These are phyloP conservation scores for Psittacula derbiana DNA, from an alignment of 2,797 vertebrate genomes.

Conservation along the genomic window DNA sequence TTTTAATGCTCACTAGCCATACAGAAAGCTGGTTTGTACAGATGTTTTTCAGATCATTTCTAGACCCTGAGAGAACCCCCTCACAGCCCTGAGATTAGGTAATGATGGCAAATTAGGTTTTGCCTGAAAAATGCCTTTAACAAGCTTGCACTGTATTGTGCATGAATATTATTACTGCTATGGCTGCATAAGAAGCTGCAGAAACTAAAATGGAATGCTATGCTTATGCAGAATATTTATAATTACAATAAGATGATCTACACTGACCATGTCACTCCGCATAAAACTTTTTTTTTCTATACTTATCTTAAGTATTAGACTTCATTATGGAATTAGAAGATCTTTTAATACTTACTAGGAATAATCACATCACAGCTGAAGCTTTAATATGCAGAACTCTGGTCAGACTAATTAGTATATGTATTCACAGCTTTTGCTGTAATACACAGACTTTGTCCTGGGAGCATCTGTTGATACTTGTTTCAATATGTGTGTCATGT, in stretches of 20 bases:
- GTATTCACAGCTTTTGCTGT: neutral
- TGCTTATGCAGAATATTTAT: neutral
- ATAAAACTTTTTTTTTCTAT: neutral
- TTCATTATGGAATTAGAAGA: neutral
- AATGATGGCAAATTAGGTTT: constrained; percentile 32
- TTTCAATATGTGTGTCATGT: neutral
- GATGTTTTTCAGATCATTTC: constrained; percentile 48
- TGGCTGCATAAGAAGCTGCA: neutral
- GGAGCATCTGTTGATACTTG: constrained; percentile 24
- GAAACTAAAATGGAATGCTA: constrained; percentile 1
- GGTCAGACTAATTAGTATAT: neutral
- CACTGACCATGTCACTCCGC: neutral
- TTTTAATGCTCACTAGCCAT: neutral
- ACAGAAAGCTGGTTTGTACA: constrained; percentile 10
- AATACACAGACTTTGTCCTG: neutral
- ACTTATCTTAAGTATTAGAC: neutral
- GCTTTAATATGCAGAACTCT: neutral
- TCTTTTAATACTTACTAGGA: neutral
- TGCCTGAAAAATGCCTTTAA: constrained; percentile 16
- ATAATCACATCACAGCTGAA: neutral
- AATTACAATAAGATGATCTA: neutral
- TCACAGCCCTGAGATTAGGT: constrained; percentile 35
- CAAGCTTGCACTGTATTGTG: constrained; percentile 3
- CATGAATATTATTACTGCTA: neutral
- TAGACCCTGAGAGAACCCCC: constrained; percentile 34